phyloP scores from a whole-genome alignment of 2,797 vertebrate species.

The Catharus ustulatus region DNA sequence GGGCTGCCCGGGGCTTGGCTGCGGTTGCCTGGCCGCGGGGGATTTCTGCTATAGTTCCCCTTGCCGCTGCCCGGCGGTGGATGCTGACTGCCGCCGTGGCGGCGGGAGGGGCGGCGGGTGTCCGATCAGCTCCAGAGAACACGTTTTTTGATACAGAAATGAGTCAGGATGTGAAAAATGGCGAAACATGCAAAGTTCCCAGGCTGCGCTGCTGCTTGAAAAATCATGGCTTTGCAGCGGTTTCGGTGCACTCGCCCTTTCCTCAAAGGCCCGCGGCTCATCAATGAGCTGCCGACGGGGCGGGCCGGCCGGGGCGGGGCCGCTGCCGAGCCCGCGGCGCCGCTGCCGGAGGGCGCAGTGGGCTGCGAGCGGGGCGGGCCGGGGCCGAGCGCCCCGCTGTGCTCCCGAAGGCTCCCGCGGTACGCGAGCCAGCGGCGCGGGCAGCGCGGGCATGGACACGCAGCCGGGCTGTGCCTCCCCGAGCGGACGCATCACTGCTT shows the following conservation, averaged over 20 bases:
- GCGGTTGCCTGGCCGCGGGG: constrained; percentile 50
- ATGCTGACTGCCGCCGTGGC: constrained; percentile 40
- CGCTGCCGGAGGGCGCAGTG: not conserved
- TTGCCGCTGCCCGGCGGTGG: not conserved
- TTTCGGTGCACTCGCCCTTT: constrained; percentile 5
- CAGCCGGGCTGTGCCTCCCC: not conserved
- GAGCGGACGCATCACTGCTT: fast-evolving
- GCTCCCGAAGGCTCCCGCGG: fast-evolving
- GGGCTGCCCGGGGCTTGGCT: not conserved
- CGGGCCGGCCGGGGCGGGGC: not conserved
- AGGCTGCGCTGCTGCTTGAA: constrained; percentile 25
- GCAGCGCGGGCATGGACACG: not conserved
- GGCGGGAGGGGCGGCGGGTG: constrained; percentile 56
- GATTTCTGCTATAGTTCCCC: constrained; percentile 59
- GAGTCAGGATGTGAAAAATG: constrained; percentile 78
- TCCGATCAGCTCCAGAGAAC: constrained; percentile 69
- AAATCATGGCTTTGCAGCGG: constrained; percentile 15
- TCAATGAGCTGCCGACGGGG: constrained; percentile 40
- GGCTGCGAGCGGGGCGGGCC: not conserved
- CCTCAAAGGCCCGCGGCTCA: constrained; percentile 36
- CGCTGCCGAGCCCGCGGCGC: not conserved
- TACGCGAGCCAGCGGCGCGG: not conserved
- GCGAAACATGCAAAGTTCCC: constrained; percentile 67
- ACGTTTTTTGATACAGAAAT: constrained; percentile 75
- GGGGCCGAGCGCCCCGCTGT: not conserved